Conservation (phyloP, 2,888 invertebrate species). For the Pachymerium ferrugineum region DNA sequence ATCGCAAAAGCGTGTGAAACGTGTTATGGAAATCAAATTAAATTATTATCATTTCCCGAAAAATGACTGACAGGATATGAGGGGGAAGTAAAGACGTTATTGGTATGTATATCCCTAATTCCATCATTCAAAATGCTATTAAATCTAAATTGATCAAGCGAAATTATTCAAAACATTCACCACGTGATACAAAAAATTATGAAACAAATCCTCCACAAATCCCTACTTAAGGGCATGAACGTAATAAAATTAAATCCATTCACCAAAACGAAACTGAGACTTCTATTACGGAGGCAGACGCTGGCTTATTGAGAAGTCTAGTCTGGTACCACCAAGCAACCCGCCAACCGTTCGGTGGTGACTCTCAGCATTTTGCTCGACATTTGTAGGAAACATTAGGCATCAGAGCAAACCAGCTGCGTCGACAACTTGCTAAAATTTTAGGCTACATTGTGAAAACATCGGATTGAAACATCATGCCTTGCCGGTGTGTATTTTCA, state of each 20-base stretch:
- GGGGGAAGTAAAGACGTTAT: background rate
- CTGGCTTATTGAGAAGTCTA: background rate
- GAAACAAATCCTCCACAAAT: background rate
- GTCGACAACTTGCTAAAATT: too few relatives aligned
- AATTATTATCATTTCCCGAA: background rate
- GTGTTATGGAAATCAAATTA: background rate
- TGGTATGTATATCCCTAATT: too few relatives aligned
- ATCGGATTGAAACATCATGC: background rate
- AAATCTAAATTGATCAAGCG: background rate
- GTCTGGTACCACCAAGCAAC: constrained; percentile 1
- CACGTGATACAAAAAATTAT: background rate
- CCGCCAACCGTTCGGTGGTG: background rate
- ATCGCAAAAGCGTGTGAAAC: background rate
- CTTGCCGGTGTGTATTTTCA: background rate
- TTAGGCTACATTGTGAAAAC: background rate
- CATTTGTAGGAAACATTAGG: background rate
- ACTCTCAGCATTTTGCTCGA: background rate
- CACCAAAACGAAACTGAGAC: background rate
- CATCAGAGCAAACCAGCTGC: too few relatives aligned
- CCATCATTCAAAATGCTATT: too few relatives aligned
- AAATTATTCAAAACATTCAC: background rate
- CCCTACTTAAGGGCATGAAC: background rate
- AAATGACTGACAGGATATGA: background rate
- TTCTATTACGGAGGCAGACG: background rate
- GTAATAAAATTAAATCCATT: background rate